A percentile compares a stretch with the other conserved stretches of the same genome.
Evolutionary conservation across 2,113 vertebrate genomes (phyloP).

Genomic region (Paedocypris sp.): DNA sequence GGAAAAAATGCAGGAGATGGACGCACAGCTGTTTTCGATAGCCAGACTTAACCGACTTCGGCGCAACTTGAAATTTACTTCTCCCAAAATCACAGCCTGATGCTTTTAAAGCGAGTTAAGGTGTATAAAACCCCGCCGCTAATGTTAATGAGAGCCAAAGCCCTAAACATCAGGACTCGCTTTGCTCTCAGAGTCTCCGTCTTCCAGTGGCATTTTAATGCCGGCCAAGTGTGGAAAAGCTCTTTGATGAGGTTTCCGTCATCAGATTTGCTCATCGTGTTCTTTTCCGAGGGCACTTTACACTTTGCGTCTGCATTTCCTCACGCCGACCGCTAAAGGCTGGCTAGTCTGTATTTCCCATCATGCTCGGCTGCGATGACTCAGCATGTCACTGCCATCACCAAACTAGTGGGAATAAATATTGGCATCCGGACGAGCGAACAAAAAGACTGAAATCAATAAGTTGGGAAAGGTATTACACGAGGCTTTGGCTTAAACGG

Average conservation of each 20-base stretch:
- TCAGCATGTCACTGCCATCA: conserved; percentile 30
- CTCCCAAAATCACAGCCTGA: conserved; percentile 29
- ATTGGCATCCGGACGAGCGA: conserved; percentile 23
- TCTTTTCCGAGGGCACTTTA: conserved; percentile 29
- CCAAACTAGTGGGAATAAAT: conserved; percentile 21
- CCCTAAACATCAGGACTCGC: conserved; percentile 17
- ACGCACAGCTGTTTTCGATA: conserved; percentile 43
- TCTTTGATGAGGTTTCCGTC: conserved; percentile 48
- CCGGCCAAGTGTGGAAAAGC: conserved; percentile 25
- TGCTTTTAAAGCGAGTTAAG: conserved; percentile 28
- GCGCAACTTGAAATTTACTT: conserved; percentile 34
- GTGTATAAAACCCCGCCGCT: conserved; percentile 29
- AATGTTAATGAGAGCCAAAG: conserved; percentile 24
- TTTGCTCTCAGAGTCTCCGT: conserved; percentile 20
- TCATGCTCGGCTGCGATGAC: conserved; percentile 36
- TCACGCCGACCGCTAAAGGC: conserved; percentile 42
- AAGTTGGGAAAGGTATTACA: conserved; percentile 43
- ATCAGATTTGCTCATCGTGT: conserved; percentile 35
- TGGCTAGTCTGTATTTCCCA: conserved; percentile 54
- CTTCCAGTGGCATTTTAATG: conserved; percentile 27
- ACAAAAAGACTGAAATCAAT: conserved; percentile 42
- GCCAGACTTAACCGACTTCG: conserved; percentile 38
- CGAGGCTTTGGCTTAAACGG: too few species aligned
- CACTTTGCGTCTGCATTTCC: conserved; percentile 40
- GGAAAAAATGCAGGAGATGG: conserved; percentile 36